Percentiles rank a stretch among this genome's conserved stretches.
phyloP scores from a whole-genome alignment of 2,113 vertebrate species.

The Malurus alboscapulatus region DNA sequence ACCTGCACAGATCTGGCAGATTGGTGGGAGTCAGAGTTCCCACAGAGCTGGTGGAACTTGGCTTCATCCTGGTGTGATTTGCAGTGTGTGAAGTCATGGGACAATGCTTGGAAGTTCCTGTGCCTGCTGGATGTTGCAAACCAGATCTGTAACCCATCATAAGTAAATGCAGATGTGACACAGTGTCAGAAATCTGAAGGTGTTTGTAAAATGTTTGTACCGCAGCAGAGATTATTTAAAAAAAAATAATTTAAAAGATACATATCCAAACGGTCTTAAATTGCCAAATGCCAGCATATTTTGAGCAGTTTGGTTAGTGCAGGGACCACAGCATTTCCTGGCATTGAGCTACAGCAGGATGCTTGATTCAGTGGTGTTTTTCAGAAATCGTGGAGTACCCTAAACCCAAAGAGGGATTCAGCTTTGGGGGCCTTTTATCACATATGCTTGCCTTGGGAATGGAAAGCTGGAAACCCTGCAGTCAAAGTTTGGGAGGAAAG shows the following conservation, averaged over 20 bases:
- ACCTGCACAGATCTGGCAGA: neutral
- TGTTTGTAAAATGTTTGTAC: slow-evolving; percentile 33
- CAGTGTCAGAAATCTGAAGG: slow-evolving; percentile 13
- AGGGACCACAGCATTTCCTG: neutral
- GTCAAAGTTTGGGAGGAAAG: neutral
- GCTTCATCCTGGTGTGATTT: neutral
- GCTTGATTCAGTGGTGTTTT: neutral
- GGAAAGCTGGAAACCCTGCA: neutral
- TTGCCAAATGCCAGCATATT: neutral
- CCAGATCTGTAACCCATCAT: neutral
- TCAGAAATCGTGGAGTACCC: neutral
- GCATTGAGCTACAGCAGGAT: neutral
- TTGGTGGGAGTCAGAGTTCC: neutral
- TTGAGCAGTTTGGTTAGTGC: neutral
- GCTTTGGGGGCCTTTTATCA: neutral
- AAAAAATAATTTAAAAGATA: neutral
- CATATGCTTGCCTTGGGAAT: neutral
- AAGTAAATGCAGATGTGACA: slow-evolving; percentile 40
- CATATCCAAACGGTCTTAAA: neutral
- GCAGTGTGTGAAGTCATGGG: neutral
- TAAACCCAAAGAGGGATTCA: neutral
- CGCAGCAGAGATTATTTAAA: neutral
- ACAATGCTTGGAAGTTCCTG: neutral
- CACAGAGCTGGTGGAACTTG: neutral
- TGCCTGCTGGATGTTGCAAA: neutral